Conservation (phyloP, 2,797 vertebrate genomes). For the Girardinus metallicus region DNA sequence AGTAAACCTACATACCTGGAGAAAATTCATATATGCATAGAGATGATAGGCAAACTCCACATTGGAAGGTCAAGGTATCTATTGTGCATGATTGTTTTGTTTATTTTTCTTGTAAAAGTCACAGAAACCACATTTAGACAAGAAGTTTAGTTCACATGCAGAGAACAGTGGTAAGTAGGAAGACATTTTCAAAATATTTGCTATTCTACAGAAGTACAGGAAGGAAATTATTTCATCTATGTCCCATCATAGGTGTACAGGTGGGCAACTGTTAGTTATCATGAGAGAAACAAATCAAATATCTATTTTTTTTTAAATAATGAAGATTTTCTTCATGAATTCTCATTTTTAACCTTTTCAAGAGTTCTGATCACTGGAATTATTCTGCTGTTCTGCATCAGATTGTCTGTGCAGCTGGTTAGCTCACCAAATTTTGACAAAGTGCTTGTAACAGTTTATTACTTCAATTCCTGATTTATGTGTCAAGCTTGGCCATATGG, state of each 20-base stretch:
- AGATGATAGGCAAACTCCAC: not conserved
- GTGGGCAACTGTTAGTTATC: not conserved
- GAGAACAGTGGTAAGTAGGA: not conserved
- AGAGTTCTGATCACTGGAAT: not conserved
- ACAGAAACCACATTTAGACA: not conserved
- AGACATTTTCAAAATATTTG: not conserved
- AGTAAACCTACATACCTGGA: not conserved
- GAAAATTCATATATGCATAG: not conserved
- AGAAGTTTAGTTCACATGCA: not conserved
- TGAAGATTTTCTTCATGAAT: not conserved
- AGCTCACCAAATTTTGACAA: not conserved
- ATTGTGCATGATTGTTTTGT: not conserved
- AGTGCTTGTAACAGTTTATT: not conserved
- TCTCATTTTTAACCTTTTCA: not conserved
- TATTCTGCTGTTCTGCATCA: not conserved
- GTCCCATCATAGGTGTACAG: not conserved
- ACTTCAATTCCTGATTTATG: not conserved
- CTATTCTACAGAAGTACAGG: not conserved
- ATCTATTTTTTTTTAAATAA: not conserved
- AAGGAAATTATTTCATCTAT: not conserved
- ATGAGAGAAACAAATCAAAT: not conserved
- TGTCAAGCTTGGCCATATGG: not conserved
- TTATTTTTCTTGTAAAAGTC: not conserved
- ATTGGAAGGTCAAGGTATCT: not conserved
- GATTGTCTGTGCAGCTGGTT: not conserved